Percentiles rank a stretch among this genome's conserved stretches.
phyloP scores from a whole-genome alignment of 2,113 vertebrate species.

The Erythrocercus mccallii region DNA sequence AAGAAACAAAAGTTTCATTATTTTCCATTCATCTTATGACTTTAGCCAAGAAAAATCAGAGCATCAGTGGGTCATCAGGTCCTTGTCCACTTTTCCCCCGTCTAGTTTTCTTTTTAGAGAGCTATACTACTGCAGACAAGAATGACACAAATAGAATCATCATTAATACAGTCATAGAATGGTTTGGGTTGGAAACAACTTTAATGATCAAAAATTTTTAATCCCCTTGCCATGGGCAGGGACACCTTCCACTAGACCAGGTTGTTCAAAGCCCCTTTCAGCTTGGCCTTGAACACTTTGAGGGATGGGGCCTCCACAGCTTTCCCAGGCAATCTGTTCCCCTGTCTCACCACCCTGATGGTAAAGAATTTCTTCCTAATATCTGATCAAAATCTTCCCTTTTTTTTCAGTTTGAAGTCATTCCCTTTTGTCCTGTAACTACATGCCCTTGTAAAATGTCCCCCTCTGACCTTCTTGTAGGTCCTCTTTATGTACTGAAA shows the following conservation, averaged over 20 bases:
- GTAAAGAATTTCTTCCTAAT: not conserved
- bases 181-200: not conserved
- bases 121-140: not conserved
- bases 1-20: not conserved
- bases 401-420: not conserved
- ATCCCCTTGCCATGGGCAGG: not conserved
- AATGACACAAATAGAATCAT: not conserved
- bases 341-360: accelerated
- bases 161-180: not conserved
- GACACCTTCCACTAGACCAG: not conserved
- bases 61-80: not conserved
- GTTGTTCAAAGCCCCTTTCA: not conserved
- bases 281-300: not conserved
- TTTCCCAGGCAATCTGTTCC: not conserved
- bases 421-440: not conserved
- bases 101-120: not conserved
- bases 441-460: not conserved
- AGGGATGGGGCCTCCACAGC: not conserved
- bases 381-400: not conserved
- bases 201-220: not conserved
- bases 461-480: not conserved
- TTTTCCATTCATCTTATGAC: not conserved
- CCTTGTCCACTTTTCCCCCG: not conserved
- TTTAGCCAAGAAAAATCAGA: not conserved
- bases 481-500: not conserved